phyloP scores from a whole-genome alignment of 1,140 invertebrate species.

The Pseudomyrmex gracilis region DNA sequence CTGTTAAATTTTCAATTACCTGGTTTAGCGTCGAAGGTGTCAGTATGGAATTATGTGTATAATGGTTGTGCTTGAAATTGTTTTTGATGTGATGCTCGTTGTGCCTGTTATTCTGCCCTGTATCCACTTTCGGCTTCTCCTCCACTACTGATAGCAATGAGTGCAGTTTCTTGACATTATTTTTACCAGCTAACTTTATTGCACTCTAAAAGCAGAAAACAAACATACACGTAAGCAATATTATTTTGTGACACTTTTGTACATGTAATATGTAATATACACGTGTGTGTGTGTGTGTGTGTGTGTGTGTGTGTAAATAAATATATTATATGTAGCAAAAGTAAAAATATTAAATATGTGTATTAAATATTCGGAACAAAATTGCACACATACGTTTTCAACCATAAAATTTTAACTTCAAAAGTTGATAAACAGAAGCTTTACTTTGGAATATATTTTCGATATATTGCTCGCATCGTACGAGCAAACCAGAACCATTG shows the following conservation, averaged over 20 bases:
- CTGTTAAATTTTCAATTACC: constrained; percentile 73
- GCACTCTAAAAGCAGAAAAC: constrained; percentile 85
- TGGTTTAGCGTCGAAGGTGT: constrained; percentile 83
- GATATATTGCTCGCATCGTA: no score
- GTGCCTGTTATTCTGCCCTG: constrained; percentile 86
- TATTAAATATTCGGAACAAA: no score
- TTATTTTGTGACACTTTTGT: neutral
- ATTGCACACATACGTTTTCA: no score
- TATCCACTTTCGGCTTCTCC: constrained; percentile 87
- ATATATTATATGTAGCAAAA: no score
- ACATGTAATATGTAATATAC: neutral
- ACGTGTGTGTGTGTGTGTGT: no score
- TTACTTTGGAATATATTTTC: no score
- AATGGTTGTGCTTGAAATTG: constrained; percentile 85
- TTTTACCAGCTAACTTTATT: constrained; percentile 87
- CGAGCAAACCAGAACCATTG: no score
- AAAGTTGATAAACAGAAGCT: no score
- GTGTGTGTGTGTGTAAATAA: no score
- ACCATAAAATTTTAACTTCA: no score
- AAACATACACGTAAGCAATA: neutral
- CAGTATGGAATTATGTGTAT: constrained; percentile 85
- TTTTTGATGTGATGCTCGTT: constrained; percentile 85
- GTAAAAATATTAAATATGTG: no score
- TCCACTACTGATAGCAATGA: constrained; percentile 86
- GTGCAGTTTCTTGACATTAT: constrained; percentile 86